These are phyloP conservation scores for Kuschelorhynchus macadamiae DNA, from an alignment of 2,888 invertebrate genomes.

Conservation along the genomic window DNA sequence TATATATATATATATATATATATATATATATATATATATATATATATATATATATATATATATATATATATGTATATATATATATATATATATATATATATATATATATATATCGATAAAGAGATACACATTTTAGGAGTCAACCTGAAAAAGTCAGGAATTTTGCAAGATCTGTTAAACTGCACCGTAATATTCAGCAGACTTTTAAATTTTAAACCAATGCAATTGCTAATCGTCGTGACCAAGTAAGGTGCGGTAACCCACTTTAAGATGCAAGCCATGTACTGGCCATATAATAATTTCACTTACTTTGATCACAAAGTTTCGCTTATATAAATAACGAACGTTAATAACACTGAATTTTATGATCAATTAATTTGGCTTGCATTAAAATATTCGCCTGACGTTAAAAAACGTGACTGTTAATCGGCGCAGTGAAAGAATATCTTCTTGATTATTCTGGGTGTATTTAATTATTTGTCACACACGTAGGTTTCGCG, in stretches of 20 bases:
- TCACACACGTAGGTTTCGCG: too few species aligned
- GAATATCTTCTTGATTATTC: constrained; percentile 8
- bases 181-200: constrained; percentile 15
- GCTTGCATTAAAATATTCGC: constrained; percentile 20
- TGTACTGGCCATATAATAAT: constrained; percentile 27
- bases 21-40: too few species aligned
- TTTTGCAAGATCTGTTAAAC: constrained; percentile 15
- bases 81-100: too few species aligned
- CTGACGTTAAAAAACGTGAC: constrained; percentile 19
- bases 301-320: constrained; percentile 36
- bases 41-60: too few species aligned
- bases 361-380: constrained; percentile 41
- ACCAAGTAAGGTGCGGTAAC: constrained; percentile 39
- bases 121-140: too few species aligned
- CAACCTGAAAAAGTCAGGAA: constrained; percentile 3
- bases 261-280: constrained; percentile 34
- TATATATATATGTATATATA: too few species aligned
- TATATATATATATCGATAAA: too few species aligned
- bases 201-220: constrained; percentile 38
- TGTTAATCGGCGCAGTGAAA: constrained; percentile 1
- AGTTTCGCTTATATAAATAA: constrained; percentile 41
- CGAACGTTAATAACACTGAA: constrained; percentile 41
- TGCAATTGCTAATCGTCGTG: constrained; percentile 35
- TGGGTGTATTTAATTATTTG: constrained; percentile 6
- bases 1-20: too few species aligned